A percentile compares a stretch with the other conserved stretches of the same genome.
Conservation (phyloP, 2,113 vertebrate genomes). For the Muntiacus reevesi region DNA sequence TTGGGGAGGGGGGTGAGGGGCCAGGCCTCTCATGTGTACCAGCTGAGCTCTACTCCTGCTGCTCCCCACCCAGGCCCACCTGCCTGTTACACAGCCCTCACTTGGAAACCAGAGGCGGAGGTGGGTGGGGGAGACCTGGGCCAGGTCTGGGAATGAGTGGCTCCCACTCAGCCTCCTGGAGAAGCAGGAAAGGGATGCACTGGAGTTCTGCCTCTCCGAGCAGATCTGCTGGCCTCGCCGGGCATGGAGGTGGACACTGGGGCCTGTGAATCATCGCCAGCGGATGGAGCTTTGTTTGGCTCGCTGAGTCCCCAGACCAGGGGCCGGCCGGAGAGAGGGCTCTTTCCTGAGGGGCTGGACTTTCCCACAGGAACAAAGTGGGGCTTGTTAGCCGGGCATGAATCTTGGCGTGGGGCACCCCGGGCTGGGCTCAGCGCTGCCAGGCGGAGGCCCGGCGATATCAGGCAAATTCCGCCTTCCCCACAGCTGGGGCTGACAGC, state of each 20-base stretch:
- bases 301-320: conserved; percentile 66
- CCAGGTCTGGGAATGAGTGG: background rate
- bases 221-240: background rate
- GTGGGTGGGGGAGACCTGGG: background rate
- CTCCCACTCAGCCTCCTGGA: background rate
- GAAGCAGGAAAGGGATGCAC: background rate
- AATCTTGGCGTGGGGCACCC: conserved; percentile 69
- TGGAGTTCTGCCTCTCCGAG: rapidly evolving
- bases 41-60: conserved; percentile 22
- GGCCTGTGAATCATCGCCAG: conserved; percentile 64
- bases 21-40: conserved; percentile 82
- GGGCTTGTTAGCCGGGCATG: conserved; percentile 69
- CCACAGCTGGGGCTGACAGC: conserved; percentile 79
- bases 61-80: conserved; percentile 20
- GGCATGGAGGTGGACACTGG: conserved; percentile 21
- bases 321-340: conserved; percentile 69
- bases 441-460: conserved; percentile 61
- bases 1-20: conserved; percentile 78
- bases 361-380: conserved; percentile 81
- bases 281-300: conserved; percentile 66
- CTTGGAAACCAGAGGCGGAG: background rate
- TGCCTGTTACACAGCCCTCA: background rate
- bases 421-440: conserved; percentile 53
- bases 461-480: conserved; percentile 75
- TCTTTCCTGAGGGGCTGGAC: conserved; percentile 76